Conservation (phyloP, 2,888 invertebrate genomes). For the Rutpela maculata region DNA sequence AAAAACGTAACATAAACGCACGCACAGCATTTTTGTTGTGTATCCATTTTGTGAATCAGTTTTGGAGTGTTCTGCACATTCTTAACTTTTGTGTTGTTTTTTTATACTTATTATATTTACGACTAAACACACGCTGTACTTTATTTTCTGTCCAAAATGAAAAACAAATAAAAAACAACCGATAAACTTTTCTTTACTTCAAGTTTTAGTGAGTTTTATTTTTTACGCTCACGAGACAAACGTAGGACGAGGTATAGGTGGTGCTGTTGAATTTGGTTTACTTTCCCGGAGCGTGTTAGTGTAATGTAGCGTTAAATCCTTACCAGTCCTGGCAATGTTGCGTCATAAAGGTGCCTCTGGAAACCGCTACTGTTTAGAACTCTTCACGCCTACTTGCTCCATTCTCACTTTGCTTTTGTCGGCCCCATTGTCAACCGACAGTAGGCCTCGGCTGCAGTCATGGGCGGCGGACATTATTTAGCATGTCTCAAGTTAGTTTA, state of each 20-base stretch:
- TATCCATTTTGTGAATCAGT: too few relatives aligned
- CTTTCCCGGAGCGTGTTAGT: conserved; percentile 43
- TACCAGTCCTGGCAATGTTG: conserved; percentile 45
- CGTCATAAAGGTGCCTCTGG: conserved; percentile 52
- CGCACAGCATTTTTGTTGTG: too few relatives aligned
- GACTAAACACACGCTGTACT: background rate
- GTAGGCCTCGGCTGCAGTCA: conserved; percentile 5
- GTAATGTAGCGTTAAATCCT: conserved; percentile 55
- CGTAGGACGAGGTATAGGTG: background rate
- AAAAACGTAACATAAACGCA: too few relatives aligned
- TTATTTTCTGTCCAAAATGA: too few relatives aligned
- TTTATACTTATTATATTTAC: too few relatives aligned
- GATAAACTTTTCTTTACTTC: background rate
- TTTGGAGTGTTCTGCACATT: too few relatives aligned
- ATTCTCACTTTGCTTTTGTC: conserved; percentile 52
- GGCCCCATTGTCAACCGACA: conserved; percentile 45
- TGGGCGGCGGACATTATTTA: conserved; percentile 8
- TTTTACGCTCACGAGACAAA: background rate
- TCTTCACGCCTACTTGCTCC: conserved; percentile 54
- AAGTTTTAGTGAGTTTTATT: background rate
- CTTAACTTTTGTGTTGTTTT: too few relatives aligned
- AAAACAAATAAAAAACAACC: too few relatives aligned
- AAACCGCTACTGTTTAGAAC: conserved; percentile 52
- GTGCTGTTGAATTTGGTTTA: conserved; percentile 14
- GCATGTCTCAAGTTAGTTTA: background rate